Conservation (phyloP, 2,888 invertebrate genomes). For the Pristionchus exspectatus region DNA sequence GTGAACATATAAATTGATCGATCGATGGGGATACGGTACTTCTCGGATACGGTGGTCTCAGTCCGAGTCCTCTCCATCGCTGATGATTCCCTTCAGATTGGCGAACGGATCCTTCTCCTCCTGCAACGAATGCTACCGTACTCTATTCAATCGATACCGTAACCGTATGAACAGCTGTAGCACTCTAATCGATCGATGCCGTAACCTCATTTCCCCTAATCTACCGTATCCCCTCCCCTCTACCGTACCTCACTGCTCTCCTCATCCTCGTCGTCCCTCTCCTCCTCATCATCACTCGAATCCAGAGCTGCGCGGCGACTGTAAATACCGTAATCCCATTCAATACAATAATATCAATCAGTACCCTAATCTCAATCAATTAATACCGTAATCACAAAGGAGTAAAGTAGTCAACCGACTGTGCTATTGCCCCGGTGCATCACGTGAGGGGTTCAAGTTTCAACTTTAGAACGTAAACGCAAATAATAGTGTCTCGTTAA, state of each 20-base stretch:
- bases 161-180: background rate
- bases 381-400: too few species aligned
- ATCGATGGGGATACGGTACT: background rate
- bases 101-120: constrained; percentile 51
- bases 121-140: constrained; percentile 34
- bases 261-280: background rate
- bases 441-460: too few species aligned
- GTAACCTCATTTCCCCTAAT: background rate
- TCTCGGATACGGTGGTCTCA: background rate
- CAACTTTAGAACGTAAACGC: too few species aligned
- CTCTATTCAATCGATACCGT: background rate
- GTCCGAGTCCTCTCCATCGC: constrained; percentile 17
- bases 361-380: background rate
- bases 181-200: background rate
- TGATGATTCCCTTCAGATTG: constrained; percentile 47
- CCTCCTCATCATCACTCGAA: constrained; percentile 41
- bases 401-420: too few species aligned
- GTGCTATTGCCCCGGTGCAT: too few species aligned
- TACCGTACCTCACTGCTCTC: constrained; percentile 48
- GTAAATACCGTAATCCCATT: background rate
- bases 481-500: too few species aligned
- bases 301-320: constrained; percentile 45
- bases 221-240: background rate
- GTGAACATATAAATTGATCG: background rate
- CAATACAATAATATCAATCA: background rate